A percentile compares a stretch with the other conserved stretches of the same genome.
Conservation (phyloP, 2,888 invertebrate genomes). For the Agonopterix arenella region DNA sequence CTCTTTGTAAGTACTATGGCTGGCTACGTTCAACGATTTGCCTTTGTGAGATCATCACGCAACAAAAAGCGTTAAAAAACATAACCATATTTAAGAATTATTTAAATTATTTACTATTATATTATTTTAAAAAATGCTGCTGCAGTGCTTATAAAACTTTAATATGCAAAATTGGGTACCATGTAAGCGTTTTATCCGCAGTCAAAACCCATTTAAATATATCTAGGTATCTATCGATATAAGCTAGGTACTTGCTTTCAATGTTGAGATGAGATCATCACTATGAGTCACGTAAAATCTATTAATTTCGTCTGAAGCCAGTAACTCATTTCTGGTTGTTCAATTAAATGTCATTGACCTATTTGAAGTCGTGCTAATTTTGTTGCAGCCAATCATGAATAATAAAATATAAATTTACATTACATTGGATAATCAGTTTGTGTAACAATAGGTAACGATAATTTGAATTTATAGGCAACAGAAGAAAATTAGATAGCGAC, state of each 20-base stretch:
- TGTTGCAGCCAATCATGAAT: not conserved
- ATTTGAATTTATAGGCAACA: conserved; percentile 11
- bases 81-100: too few species aligned
- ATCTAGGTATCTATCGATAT: too few species aligned
- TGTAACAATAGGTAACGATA: not conserved
- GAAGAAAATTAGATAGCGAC: conserved; percentile 27
- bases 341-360: conserved; percentile 54
- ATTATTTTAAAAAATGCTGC: too few species aligned
- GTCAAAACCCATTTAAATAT: too few species aligned
- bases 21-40: conserved; percentile 13
- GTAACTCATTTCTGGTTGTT: conserved; percentile 31
- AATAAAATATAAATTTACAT: too few species aligned
- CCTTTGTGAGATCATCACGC: conserved; percentile 27
- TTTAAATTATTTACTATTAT: too few species aligned
- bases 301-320: conserved; percentile 39
- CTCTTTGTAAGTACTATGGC: conserved; percentile 4
- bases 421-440: not conserved
- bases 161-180: too few species aligned
- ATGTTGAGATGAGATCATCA: conserved; percentile 41
- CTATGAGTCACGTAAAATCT: conserved; percentile 44
- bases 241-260: too few species aligned
- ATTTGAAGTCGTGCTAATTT: conserved; percentile 32
- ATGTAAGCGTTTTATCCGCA: too few species aligned
- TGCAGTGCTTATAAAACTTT: too few species aligned
- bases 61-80: not conserved